These are phyloP conservation scores for Archivesica marissinica DNA, from an alignment of 1,140 invertebrate species.

Conservation along the genomic window DNA sequence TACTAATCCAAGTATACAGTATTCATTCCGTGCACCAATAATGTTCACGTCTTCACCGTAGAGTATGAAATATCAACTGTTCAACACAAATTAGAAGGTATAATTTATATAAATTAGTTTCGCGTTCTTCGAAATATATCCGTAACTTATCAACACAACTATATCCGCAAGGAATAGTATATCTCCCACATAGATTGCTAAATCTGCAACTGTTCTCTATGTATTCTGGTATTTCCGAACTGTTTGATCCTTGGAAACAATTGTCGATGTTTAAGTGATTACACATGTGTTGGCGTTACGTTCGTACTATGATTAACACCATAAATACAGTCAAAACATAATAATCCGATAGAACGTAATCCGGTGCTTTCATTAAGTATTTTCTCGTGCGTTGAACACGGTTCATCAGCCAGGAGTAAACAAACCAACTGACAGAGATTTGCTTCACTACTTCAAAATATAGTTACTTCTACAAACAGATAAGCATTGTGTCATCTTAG, in stretches of 20 bases:
- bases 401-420: neutral
- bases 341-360: neutral
- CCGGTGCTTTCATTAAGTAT: neutral
- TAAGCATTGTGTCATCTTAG: neutral
- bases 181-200: neutral
- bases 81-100: neutral
- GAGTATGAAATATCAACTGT: neutral
- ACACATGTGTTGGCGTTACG: slow-evolving; percentile 4
- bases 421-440: neutral
- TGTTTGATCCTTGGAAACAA: slow-evolving; percentile 32
- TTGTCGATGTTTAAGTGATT: slow-evolving; percentile 21
- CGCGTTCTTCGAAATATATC: neutral
- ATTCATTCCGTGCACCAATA: no score
- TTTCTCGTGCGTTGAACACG: neutral
- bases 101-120: neutral
- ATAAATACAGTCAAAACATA: slow-evolving; percentile 15
- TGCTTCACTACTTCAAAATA: neutral
- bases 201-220: neutral
- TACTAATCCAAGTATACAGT: no score
- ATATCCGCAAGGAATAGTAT: neutral
- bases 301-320: neutral
- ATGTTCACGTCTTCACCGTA: neutral
- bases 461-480: neutral
- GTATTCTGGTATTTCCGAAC: neutral
- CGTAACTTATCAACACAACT: neutral